These are phyloP conservation scores for Clivina fossor DNA, from an alignment of 2,888 invertebrate genomes.

Conservation along the genomic window DNA sequence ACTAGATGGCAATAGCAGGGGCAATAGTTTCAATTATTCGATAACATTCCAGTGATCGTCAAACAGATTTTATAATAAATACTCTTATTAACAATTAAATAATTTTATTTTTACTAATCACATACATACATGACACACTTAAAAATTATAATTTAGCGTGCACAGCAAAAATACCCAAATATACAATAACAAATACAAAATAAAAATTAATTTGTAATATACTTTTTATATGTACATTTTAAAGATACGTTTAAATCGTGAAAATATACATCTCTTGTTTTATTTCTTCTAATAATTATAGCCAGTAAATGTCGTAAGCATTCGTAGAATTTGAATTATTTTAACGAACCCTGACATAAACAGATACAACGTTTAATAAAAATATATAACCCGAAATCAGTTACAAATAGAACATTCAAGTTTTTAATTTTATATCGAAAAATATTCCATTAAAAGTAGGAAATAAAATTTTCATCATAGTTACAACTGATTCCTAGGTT, in stretches of 20 bases:
- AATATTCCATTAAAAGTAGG: too few relatives aligned
- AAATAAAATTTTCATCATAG: too few relatives aligned
- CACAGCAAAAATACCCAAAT: conserved; percentile 39
- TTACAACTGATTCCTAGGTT: conserved; percentile 16
- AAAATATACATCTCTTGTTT: conserved; percentile 33
- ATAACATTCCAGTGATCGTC: conserved; percentile 3
- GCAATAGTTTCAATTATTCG: neutral
- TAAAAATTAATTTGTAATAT: conserved; percentile 27
- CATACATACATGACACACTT: conserved; percentile 40
- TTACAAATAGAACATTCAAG: too few relatives aligned
- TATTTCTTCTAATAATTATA: conserved; percentile 28
- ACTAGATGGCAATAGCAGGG: conserved; percentile 9
- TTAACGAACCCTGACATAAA: conserved; percentile 29
- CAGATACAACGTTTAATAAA: conserved; percentile 28
- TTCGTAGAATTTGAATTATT: conserved; percentile 31
- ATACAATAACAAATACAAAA: conserved; percentile 30
- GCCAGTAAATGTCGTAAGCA: conserved; percentile 30
- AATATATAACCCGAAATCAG: too few relatives aligned
- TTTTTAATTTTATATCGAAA: too few relatives aligned
- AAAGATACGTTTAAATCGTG: conserved; percentile 32
- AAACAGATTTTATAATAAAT: conserved; percentile 4
- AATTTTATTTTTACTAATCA: conserved; percentile 38
- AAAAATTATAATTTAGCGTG: conserved; percentile 40
- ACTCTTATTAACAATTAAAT: conserved; percentile 37
- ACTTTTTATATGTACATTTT: conserved; percentile 30